phyloP scores from a whole-genome alignment of 1,140 invertebrate genomes.

The Portunus trituberculatus region DNA sequence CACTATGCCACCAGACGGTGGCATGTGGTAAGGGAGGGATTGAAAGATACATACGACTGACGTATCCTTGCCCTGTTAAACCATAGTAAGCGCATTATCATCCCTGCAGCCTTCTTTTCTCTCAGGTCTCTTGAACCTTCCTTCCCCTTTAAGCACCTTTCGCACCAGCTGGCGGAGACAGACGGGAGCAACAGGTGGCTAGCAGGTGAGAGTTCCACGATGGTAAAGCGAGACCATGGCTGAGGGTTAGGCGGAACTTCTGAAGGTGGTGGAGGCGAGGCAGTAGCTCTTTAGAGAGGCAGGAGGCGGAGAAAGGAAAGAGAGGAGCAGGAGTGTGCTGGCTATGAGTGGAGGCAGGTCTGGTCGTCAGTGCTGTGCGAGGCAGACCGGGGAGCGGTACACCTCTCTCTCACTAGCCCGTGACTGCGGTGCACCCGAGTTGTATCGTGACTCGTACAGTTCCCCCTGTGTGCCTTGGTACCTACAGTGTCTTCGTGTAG shows the following conservation, averaged over 20 bases:
- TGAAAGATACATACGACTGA: neutral
- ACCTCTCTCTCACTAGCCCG: neutral
- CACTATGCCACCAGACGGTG: neutral
- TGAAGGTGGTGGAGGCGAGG: neutral
- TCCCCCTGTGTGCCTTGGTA: neutral
- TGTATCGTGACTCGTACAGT: neutral
- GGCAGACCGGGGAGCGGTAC: conserved; percentile 22
- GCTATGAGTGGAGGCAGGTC: neutral
- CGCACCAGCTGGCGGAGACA: neutral
- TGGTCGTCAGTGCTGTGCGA: neutral
- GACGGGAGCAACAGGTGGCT: neutral
- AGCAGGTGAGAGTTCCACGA: neutral
- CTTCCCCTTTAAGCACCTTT: neutral
- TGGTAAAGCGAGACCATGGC: neutral
- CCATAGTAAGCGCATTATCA: neutral
- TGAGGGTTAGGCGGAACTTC: neutral
- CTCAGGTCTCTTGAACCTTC: neutral
- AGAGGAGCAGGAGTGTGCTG: neutral
- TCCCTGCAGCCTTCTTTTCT: neutral
- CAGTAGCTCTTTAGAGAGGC: neutral
- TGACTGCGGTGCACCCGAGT: neutral
- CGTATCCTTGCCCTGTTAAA: neutral
- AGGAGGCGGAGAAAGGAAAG: conserved; percentile 3
- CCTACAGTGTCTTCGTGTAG: too few species aligned
- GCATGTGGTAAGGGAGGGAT: neutral